Percentiles rank a stretch among this genome's conserved stretches.
phyloP scores from a whole-genome alignment of 2,888 invertebrate species.

The Hydraecia micacea region DNA sequence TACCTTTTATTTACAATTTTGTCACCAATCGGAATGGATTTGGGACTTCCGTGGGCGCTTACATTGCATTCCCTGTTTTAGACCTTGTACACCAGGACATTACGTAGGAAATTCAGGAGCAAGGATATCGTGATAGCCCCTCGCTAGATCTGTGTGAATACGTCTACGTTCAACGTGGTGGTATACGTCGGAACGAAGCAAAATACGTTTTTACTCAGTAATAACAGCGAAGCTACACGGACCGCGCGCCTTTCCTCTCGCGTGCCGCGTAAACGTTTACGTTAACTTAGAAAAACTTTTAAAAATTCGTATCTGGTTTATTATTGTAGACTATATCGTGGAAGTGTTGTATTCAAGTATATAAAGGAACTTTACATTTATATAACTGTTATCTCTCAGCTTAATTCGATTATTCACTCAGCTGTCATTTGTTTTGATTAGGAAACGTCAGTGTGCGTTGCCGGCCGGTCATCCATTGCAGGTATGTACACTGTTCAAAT shows the following conservation, averaged over 20 bases:
- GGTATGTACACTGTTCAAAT: conserved; percentile 79
- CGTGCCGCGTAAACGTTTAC: conserved; percentile 84
- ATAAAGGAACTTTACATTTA: conserved; percentile 59
- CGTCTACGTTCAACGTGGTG: conserved; percentile 74
- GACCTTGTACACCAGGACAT: conserved; percentile 61
- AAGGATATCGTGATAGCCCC: conserved; percentile 69
- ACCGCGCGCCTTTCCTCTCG: conserved; percentile 81
- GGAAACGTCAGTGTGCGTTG: conserved; percentile 75
- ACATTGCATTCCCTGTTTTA: conserved; percentile 38
- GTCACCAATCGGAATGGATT: conserved; percentile 67
- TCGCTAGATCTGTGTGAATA: conserved; percentile 60
- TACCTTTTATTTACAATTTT: conserved; percentile 68
- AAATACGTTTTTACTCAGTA: conserved; percentile 82
- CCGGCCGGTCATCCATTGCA: conserved; percentile 79
- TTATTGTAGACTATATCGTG: conserved; percentile 61
- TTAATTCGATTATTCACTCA: conserved; percentile 73
- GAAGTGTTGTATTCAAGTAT: conserved; percentile 70
- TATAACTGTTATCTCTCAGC: conserved; percentile 63
- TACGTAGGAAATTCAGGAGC: conserved; percentile 71
- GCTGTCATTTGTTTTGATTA: conserved; percentile 85
- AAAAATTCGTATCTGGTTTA: conserved; percentile 55
- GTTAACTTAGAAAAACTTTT: conserved; percentile 81
- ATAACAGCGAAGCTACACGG: conserved; percentile 80
- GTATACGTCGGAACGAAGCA: conserved; percentile 73
- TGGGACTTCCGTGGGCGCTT: conserved; percentile 63